Evolutionary conservation across 2,888 invertebrate species (phyloP).

Genomic region (Zygogramma bicolorata): DNA sequence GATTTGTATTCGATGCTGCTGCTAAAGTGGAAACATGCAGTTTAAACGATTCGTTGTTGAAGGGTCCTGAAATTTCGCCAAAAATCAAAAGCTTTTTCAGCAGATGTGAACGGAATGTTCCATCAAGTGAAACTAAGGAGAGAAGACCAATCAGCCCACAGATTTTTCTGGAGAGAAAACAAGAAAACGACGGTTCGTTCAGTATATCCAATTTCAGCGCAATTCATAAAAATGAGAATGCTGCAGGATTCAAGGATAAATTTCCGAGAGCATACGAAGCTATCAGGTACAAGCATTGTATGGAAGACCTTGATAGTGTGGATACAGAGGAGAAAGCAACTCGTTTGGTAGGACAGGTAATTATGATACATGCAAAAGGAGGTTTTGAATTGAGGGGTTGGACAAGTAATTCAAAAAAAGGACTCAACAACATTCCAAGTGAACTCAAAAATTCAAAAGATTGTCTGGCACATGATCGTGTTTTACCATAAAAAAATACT

Average conservation of each 20-base stretch:
- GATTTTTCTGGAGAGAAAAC: not conserved
- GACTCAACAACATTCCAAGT: not conserved
- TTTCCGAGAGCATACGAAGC: not conserved
- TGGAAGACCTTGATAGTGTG: not conserved
- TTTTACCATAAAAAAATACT: not conserved
- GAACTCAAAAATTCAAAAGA: not conserved
- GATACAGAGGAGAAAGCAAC: not conserved
- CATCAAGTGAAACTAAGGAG: not conserved
- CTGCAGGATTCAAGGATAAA: too few species aligned
- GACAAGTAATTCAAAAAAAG: not conserved
- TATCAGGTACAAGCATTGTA: not conserved
- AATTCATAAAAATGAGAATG: not conserved
- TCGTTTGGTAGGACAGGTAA: not conserved
- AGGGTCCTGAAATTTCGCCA: not conserved
- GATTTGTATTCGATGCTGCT: not conserved
- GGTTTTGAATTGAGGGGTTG: not conserved
- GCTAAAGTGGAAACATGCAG: not conserved
- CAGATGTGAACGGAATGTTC: not conserved
- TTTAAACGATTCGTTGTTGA: not conserved
- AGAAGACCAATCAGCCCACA: not conserved
- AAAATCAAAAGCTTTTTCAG: not conserved
- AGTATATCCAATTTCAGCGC: not conserved
- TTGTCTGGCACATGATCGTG: not conserved
- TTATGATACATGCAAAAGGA: not conserved
- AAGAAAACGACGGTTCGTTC: not conserved